Base-by-base conservation (phyloP, 64 coral and sea anemone genomes). In the Pocillopora verrucosa region DNA sequence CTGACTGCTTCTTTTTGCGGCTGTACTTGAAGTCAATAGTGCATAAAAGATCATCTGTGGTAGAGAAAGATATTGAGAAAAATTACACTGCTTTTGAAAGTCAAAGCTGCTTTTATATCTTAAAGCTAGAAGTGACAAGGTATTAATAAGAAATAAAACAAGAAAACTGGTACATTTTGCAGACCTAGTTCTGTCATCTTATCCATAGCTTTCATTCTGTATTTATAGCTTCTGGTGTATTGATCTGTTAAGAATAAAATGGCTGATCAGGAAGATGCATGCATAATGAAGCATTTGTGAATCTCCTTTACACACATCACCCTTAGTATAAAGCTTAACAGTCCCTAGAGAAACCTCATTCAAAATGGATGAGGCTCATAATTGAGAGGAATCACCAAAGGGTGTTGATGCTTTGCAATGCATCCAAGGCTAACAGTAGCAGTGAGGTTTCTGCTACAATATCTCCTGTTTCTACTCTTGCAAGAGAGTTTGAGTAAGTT, bases 201-300 rank as follows among this genome's bases (percentile, higher is more conserved):
- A 73, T 96, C 94, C 88, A 96, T 96, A 10, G 94, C 94, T 59
- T 96, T 96, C 94, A 96, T 93, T 88, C 94, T 87, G 77, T 93
- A 96, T 56, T 96, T 96, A 65, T 96, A 96, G 88, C 94, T 93
- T 36, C 94, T 88, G 45, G 94, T 78, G 69, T 96, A 96, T 87
- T 96, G 94, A 88, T 96, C 94, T 96, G 41, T 26, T 76, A 34
- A 59, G 57, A 76, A 85, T 19, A 60, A 20, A 10, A 36, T 73
- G 11, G 7, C 56, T 59, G 36, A 90, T 76, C 0, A 51, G 41
- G 41, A 51, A 51, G 41, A 51, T 51, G 41, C 41, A 51, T 30
- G 30, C 30, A 30, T 30, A 30, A 30, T 30, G 30, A 30, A 30
- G 30, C 30, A 30, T 30, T 30, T 30, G 30, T 30, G 30, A 30